Base-by-base conservation (phyloP, 2,797 vertebrate genomes). In the Iguana delicatissima region DNA sequence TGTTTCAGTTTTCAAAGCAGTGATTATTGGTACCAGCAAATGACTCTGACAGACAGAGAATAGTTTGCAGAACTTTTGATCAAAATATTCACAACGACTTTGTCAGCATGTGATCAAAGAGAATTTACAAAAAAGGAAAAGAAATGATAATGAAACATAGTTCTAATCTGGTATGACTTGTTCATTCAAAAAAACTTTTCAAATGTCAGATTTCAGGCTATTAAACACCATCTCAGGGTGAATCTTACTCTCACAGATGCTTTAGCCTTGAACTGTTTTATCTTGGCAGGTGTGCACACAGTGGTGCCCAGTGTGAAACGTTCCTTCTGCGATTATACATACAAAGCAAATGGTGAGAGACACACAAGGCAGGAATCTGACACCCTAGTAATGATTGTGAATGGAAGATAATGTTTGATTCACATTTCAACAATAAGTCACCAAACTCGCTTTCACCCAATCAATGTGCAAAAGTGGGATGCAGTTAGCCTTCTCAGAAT, bases 111-210 rank as follows among this genome's bases (percentile, higher is more conserved):
- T 8, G 6, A 35, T 87, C 67, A 89, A 93, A 88, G 26, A 80
- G 90, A 92, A 89, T n/a, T 42, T 0, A 80, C 59, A 3, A 74
- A 88, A 46, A 94, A 91, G 0, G 0, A 76, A 7, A 80, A 89
- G 83, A 89, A 26, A n/a, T 5, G 1, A 1, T 2, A 93, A 92
- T 20, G 38, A 32, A 57, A 87, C 5, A 73, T 4, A 81, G 26
- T 59, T 89, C 95, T 95, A 95, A 95, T 95, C 95, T 84, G 72
- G 24, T 10, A 38, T 35, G n/a, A 9, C 57, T 67, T 89, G 42
- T 13, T 24, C 57, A 73, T 64, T 42, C 55, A 82, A 74, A 86
- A 82, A 14, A 86, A 35, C 9, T 74, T 59, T 81, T 20, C n/a
- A 77, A 57, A 57, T 77, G 22, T n/a, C 0, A 1, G 89, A 6